phyloP scores from a whole-genome alignment of 1,140 invertebrate species.

The Diuraphis noxia region DNA sequence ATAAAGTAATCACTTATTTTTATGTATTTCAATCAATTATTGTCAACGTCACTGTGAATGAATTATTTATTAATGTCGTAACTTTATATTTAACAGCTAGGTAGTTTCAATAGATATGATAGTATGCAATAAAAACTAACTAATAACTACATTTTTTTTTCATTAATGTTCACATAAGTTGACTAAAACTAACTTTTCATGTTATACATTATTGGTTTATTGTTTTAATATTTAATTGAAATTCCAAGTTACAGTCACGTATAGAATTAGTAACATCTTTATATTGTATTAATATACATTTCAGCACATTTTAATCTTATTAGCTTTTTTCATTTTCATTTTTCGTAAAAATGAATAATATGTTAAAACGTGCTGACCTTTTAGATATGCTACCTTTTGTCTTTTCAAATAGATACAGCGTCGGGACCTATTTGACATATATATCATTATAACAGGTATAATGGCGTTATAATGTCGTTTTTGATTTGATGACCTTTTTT shows the following conservation, averaged over 20 bases:
- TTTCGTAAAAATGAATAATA: neutral
- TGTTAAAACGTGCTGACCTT: neutral
- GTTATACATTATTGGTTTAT: neutral
- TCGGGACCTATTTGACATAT: neutral
- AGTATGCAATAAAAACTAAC: no score
- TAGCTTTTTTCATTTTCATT: neutral
- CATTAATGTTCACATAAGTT: neutral
- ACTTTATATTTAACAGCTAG: neutral
- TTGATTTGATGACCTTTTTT: conserved; percentile 33
- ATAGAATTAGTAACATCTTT: neutral
- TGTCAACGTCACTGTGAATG: neutral
- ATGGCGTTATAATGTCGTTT: neutral
- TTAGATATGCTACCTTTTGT: neutral
- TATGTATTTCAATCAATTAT: neutral
- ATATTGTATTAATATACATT: neutral
- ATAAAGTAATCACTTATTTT: neutral
- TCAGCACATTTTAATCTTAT: neutral
- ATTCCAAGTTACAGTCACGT: neutral
- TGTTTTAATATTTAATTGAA: neutral
- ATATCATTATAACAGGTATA: neutral
- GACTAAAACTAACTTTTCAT: neutral
- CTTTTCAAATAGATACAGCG: neutral
- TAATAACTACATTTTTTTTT: no score
- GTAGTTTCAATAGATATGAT: no score
- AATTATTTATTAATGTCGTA: neutral